Evolutionary conservation across 1,140 invertebrate species (phyloP), one percentile per base, ranked within the genome.

Genomic region (Drosophila santomea): DNA sequence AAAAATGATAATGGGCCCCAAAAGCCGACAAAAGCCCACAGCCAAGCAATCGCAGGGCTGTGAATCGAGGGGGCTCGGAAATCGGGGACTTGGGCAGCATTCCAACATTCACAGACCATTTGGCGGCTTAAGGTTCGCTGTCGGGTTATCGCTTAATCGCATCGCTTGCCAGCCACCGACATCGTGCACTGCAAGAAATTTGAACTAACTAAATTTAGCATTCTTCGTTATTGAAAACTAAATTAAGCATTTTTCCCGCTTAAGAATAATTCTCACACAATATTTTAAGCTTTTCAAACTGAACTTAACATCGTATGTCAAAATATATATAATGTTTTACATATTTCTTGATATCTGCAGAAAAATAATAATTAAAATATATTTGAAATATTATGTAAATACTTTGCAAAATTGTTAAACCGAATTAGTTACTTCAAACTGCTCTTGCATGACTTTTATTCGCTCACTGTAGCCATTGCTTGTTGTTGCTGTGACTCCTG

Each of bases 101-200:
- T 89, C 80, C 80, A 89, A 80, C 85, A 88, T 84, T 84, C 85
- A 89, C 84, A 86, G 82, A 86, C 82, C 82, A 86, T 86, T 86
- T 86, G 84, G 80, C 84, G 84, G 84, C 84, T 88, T 89, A 89
- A 84, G 85, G 84, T 80, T 89, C 74, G 77, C 79, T 71, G 67
- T 84, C 77, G 80, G 84, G 84, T 89, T 89, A 89, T 89, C 80
- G 84, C 80, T 83, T 89, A 89, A 89, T 89, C 84, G 84, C 84
- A 89, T 90, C 84, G 76, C 69, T 60, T 84, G 80, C 73, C 78
- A 78, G 45, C 68, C 68, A 52, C 56, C 48, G 50, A 47, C 56
- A 66, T 59, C 41, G 36, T 36, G 54, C 66, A 58, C 64, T 38
- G 2, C 3, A 23, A 15, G 52, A 66, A 20, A 45, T 20, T 20